Conservation (phyloP, 2,888 invertebrate species). For the Spicauda simplicius region DNA sequence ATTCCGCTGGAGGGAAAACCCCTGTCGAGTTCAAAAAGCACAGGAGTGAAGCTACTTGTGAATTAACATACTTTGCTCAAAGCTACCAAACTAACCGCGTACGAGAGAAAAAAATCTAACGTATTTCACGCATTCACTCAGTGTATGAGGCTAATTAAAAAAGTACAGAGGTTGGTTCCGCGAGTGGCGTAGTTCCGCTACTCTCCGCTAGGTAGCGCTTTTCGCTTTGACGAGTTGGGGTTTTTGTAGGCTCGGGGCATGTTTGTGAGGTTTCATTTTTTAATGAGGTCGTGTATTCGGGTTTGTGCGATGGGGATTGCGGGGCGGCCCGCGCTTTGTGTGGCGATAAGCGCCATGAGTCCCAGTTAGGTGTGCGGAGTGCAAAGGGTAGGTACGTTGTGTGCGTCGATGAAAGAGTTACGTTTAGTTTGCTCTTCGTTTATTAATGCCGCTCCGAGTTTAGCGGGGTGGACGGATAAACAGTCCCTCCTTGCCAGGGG, state of each 20-base stretch:
- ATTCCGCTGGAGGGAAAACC: conserved; percentile 42
- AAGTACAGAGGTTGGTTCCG: conserved; percentile 78
- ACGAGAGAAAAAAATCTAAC: conserved; percentile 72
- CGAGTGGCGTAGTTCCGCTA: conserved; percentile 81
- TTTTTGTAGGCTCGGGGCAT: conserved; percentile 64
- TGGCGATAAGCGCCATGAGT: conserved; percentile 46
- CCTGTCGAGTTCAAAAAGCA: conserved; percentile 68
- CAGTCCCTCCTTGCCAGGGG: conserved; percentile 32
- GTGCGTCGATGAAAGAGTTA: conserved; percentile 72
- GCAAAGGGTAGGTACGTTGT: conserved; percentile 55
- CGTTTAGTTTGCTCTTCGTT: conserved; percentile 66
- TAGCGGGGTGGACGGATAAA: conserved; percentile 32
- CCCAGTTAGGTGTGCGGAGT: conserved; percentile 55
- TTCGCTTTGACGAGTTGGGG: conserved; percentile 72
- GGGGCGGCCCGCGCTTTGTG: conserved; percentile 65
- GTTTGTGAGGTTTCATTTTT: conserved; percentile 77
- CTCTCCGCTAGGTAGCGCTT: conserved; percentile 78
- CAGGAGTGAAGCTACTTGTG: conserved; percentile 66
- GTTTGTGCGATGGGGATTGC: conserved; percentile 61
- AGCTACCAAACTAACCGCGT: conserved; percentile 80
- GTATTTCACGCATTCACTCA: conserved; percentile 78
- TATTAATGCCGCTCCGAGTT: conserved; percentile 62
- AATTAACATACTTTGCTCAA: conserved; percentile 83
- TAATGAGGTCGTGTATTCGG: conserved; percentile 81
- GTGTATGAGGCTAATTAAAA: conserved; percentile 83